Evolutionary conservation across 2,888 invertebrate species (phyloP).

Genomic region (Ptychoptera albimana): DNA sequence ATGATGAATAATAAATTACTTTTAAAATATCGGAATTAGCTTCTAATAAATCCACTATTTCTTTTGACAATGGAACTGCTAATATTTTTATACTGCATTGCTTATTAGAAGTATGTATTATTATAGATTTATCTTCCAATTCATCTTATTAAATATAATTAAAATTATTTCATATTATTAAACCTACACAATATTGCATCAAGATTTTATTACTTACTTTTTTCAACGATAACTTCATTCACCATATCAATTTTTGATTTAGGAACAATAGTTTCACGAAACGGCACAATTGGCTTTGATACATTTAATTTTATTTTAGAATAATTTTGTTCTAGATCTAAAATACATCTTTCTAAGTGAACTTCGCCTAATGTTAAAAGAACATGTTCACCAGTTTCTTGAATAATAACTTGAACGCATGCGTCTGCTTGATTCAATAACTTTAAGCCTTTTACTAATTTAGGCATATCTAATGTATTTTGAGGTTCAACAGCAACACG

Average conservation of each 20-base stretch:
- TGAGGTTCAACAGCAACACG: conserved; percentile 86
- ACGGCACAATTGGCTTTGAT: conserved; percentile 91
- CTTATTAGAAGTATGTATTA: conserved; percentile 52
- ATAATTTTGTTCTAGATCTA: conserved; percentile 70
- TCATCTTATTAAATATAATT: conserved; percentile 23
- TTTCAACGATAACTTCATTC: conserved; percentile 62
- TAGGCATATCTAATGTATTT: conserved; percentile 60
- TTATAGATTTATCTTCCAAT: conserved; percentile 37
- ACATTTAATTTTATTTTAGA: conserved; percentile 76
- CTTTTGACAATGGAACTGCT: conserved; percentile 59
- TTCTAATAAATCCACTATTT: conserved; percentile 54
- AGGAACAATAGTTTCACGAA: conserved; percentile 80
- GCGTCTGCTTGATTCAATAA: conserved; percentile 82
- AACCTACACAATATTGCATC: conserved; percentile 1
- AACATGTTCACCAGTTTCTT: conserved; percentile 91
- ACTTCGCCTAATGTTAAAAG: conserved; percentile 93
- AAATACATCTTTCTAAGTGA: conserved; percentile 88
- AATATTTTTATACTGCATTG: conserved; percentile 54
- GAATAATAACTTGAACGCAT: conserved; percentile 75
- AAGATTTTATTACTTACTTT: conserved; percentile 15
- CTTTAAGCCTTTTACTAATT: conserved; percentile 58
- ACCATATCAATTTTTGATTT: conserved; percentile 71
- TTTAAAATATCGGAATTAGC: conserved; percentile 54
- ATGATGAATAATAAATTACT: conserved; percentile 18
- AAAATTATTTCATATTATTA: conserved; percentile 6